Base-by-base conservation (phyloP, 2,888 invertebrate genomes). In the Eledone cirrhosa region DNA sequence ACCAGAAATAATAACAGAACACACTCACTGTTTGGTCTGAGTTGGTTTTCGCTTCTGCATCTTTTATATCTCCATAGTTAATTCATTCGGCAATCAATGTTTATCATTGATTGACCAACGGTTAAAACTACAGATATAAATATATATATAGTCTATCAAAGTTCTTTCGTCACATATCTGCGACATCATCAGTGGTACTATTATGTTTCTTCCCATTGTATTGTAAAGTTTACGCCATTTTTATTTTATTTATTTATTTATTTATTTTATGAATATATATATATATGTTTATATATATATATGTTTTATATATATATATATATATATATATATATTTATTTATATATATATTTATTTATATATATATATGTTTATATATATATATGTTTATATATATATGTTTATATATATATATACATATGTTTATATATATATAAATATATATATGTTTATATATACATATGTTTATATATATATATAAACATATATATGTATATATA, bases 241-340 rank as follows among this genome's bases (percentile, higher is more conserved):
- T n/a, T 59, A 59, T 59, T 22, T 59, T n/a, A n/a, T 5, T 7
- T 59, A 7, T n/a, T 7, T 4, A 24, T 59, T 59, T 24, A 59
- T 11, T 16, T 53, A 59, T 59, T 3, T 33, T 3, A 59, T 59
- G 24, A 7, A 59, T 59, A 59, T 59, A 59, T 59, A 59, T 59
- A 59, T 59, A 11, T 59, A 59, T 59, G 13, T 59, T n/a, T 59
- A 59, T 59, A 59, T 59, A 59, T 59, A 59, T n/a, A n/a, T n/a
- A n/a, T n/a, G 5, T n/a, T 7, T 7, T 59, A 59, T 59, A 59
- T 59, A 59, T 59, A 59, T 59, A 59, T 59, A 59, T 59, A 59
- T 22, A 24, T n/a, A 59, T n/a, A n/a, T 59, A 59, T 59, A 59
- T 11, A 59, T 59, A 11, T 59, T 7, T 59, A 59, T 59, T 7